Base-by-base conservation (phyloP, 2,797 vertebrate genomes). In the Artibeus lituratus region DNA sequence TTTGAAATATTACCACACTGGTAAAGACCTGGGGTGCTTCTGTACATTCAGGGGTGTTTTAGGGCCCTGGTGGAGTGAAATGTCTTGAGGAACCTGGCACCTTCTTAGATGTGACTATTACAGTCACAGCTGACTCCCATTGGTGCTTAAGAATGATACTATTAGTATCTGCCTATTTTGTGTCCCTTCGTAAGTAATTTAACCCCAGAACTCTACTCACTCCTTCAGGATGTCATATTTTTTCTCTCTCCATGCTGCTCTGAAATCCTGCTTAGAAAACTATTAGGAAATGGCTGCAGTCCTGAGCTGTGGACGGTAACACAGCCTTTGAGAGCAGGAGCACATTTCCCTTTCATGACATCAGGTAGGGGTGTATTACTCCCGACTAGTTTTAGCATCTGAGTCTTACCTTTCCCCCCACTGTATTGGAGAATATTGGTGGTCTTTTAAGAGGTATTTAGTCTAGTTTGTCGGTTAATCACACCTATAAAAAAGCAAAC, bases 261-360 rank as follows among this genome's bases (percentile, higher is more conserved):
- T 98, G 97, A 97, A 96, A 97, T 97, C 90, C 94, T 98, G 97
- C 96, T 96, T 97, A 98, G 96, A 97, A 96, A 96, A 97, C 95
- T 97, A 77, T 97, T 97, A 97, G 97, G 94, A 97, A 97, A 95
- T 97, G 97, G 96, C 97, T 96, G 97, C 95, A 96, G 92, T 97
- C 96, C 96, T 94, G 96, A 97, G 95, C 97, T 97, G 94, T 97
- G 95, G 92, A 92, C 92, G 70, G 92, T 97, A 97, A 93, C 96
- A 97, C 97, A 96, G 97, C 96, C 97, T 97, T 94, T 98, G 97
- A 97, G 88, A 95, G 96, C 97, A 96, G 94, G 96, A 97, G 97
- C 96, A 96, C 96, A 97, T 96, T 96, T 93, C 95, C 95, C 95
- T 97, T 96, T 96, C 96, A 92, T 95, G 95, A 95, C 47, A 90